phyloP scores from a whole-genome alignment of 1,140 invertebrate species.

The Arion vulgaris region DNA sequence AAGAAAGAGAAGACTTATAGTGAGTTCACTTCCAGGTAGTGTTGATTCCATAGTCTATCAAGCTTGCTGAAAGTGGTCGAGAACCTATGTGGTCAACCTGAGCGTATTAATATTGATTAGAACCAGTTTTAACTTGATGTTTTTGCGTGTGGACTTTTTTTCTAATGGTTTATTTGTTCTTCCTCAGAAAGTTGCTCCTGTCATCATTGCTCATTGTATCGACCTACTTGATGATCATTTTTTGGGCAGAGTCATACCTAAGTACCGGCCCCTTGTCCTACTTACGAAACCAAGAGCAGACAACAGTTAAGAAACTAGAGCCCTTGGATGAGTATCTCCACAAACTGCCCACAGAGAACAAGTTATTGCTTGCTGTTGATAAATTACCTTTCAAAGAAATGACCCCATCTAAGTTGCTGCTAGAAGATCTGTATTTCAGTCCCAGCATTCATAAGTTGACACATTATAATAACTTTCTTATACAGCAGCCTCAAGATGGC shows the following conservation, averaged over 20 bases:
- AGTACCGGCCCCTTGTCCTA: background rate
- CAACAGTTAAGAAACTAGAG: background rate
- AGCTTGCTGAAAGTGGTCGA: no score
- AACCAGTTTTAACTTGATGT: no score
- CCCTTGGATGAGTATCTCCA: background rate
- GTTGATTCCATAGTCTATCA: no score
- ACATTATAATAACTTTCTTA: background rate
- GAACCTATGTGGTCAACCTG: no score
- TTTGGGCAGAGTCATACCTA: background rate
- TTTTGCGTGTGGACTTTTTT: no score
- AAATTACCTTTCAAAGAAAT: conserved; percentile 8
- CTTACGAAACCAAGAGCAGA: background rate
- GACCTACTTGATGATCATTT: background rate
- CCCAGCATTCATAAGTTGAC: background rate
- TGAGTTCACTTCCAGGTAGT: no score
- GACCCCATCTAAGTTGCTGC: conserved; percentile 3
- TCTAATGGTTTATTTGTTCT: no score
- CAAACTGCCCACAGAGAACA: background rate
- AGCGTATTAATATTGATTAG: no score
- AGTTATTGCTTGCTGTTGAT: background rate
- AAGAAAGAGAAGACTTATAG: no score
- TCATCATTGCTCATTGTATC: background rate
- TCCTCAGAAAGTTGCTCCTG: background rate
- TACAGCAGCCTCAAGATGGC: background rate
- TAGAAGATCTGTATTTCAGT: conserved; percentile 29